Conservation (phyloP, 2,113 vertebrate genomes). For the Ochotona curzoniae region DNA sequence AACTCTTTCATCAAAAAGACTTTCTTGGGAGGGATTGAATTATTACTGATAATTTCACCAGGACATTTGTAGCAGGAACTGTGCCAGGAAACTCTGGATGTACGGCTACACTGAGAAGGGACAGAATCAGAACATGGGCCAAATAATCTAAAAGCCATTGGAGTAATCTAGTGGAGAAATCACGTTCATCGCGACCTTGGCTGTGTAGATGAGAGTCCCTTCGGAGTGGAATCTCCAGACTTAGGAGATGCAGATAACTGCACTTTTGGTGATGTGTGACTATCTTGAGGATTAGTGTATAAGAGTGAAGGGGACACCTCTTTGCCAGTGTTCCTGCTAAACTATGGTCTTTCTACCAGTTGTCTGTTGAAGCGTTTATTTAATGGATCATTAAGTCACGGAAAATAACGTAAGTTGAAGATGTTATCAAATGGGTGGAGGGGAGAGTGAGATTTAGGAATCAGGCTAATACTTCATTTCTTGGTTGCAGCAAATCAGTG, state of each 20-base stretch:
- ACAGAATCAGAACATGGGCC: not conserved
- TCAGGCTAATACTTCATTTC: not conserved
- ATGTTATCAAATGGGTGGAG: not conserved
- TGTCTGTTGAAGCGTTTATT: no score
- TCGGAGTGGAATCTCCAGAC: not conserved
- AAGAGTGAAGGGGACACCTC: no score
- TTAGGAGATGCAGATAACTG: no score
- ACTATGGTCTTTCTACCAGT: no score
- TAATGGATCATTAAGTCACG: no score
- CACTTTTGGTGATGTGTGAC: no score
- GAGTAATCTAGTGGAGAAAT: not conserved
- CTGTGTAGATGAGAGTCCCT: not conserved
- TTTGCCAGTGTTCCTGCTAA: no score
- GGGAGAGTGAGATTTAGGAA: accelerated
- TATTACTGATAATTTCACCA: not conserved
- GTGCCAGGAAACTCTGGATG: not conserved
- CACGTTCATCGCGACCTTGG: not conserved
- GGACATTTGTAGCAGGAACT: not conserved
- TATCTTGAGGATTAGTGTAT: no score
- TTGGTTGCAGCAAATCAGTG: not conserved
- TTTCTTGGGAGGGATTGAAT: not conserved
- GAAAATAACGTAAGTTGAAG: no score
- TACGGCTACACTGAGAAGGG: not conserved
- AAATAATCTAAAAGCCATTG: not conserved
- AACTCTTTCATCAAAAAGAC: not conserved